A percentile compares a stretch with the other conserved stretches of the same genome.
These are phyloP conservation scores for Enteromius paludinosus DNA, from an alignment of 2,797 vertebrate genomes.

Conservation along the genomic window DNA sequence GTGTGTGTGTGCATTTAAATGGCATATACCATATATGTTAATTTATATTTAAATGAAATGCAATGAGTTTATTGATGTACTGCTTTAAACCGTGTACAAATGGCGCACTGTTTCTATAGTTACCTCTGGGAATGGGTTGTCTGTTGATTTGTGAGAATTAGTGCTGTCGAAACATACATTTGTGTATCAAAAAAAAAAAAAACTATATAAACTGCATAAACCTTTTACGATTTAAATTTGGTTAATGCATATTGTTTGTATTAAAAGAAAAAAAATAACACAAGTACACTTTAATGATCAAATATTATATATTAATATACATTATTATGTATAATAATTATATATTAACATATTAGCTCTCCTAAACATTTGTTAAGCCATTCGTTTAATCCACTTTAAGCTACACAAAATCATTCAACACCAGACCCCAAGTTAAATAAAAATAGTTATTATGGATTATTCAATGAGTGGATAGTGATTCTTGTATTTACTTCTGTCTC, in stretches of 20 bases:
- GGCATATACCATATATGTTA: background rate
- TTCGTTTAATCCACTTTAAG: background rate
- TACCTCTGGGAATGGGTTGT: background rate
- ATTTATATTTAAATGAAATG: background rate
- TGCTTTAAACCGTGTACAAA: background rate
- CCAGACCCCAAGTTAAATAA: background rate
- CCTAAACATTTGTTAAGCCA: background rate
- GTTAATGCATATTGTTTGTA: background rate
- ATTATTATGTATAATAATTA: background rate
- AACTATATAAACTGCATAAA: too few species aligned
- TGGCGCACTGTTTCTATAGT: background rate
- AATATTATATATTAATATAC: background rate
- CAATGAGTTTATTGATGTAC: background rate
- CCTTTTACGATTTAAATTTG: background rate
- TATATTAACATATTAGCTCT: background rate
- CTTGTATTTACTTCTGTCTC: background rate
- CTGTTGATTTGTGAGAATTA: background rate
- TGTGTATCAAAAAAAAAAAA: background rate
- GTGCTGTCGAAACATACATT: background rate
- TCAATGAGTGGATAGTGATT: background rate
- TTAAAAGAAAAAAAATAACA: background rate
- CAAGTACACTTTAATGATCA: background rate
- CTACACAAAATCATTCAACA: background rate
- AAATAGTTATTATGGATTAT: slow-evolving; percentile 1
- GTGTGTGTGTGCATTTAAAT: background rate